These are phyloP conservation scores for Diorhabda sublineata DNA, from an alignment of 1,140 invertebrate species.

Conservation along the genomic window DNA sequence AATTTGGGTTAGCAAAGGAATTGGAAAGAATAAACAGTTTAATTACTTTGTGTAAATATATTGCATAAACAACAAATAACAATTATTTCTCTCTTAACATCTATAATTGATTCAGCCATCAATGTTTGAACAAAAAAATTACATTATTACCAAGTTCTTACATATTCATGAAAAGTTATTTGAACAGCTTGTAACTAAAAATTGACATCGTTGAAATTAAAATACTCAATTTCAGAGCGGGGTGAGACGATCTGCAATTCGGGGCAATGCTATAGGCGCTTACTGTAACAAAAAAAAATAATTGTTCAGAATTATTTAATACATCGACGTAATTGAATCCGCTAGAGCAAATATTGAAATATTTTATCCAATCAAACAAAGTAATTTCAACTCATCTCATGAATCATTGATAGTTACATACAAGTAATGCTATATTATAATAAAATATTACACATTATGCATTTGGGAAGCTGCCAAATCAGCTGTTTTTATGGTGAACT, in stretches of 20 bases:
- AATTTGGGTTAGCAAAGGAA: too few species aligned
- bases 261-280: neutral
- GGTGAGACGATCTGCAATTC: neutral
- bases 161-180: neutral
- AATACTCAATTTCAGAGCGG: neutral
- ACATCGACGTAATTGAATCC: too few species aligned
- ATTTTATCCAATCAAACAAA: too few species aligned
- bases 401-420: too few species aligned
- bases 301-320: too few species aligned
- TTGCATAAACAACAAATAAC: slow-evolving; percentile 14
- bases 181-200: slow-evolving; percentile 1
- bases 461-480: too few species aligned
- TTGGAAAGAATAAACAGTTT: neutral
- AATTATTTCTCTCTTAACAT: slow-evolving; percentile 3
- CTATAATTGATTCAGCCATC: slow-evolving; percentile 4
- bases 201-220: slow-evolving; percentile 6
- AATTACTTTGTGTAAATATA: slow-evolving; percentile 1
- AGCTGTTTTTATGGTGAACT: too few species aligned
- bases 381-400: too few species aligned
- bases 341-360: too few species aligned
- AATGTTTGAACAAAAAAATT: neutral
- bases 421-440: too few species aligned
- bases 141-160: neutral
- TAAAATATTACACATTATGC: too few species aligned
- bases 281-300: slow-evolving; percentile 8